Base-by-base conservation (phyloP, 2,888 invertebrate genomes). In the Cremastobaeus sp. region DNA sequence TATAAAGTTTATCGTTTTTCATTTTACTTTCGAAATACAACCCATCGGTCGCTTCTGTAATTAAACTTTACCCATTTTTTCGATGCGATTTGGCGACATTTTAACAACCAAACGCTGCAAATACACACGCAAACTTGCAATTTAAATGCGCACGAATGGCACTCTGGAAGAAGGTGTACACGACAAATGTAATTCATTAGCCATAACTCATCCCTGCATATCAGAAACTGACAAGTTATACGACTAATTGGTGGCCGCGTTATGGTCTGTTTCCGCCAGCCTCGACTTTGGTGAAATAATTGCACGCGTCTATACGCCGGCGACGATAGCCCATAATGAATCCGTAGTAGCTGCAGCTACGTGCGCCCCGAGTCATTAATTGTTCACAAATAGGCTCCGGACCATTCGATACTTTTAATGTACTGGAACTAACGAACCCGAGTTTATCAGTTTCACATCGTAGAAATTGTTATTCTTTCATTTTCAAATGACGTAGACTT, bases 161-260 rank as follows among this genome's bases (percentile, higher is more conserved):
- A 5, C n/a, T n/a, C 20, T 37, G 47, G 35, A 41, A 52, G 43
- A 69, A 30, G 14, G 37, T 30, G 34, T 18, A 45, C 47, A 15
- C 55, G 57, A 69, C 41, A 47, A 15, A 39, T 54, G 62, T 55
- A 70, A 70, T 55, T 55, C 54, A 48, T 47, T 62, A 69, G 43
- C 34, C 70, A 48, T 70, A 62, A 70, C 62, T 70, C 70, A 70
- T 70, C 55, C 25, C 48, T 41, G 55, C 17, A 70, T 70, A 70
- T 62, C 62, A 70, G 55, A 70, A 52, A 21, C 70, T 41, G 70
- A 70, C 70, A 70, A 70, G 70, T 48, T 62, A 70, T 70, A 62
- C 70, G 62, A 70, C 70, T 70, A 70, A 70, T 70, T 70, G 62
- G 70, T 55, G 70, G 52, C 69, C 47, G 9, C 60, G 69, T 62